A percentile compares a stretch with the other conserved stretches of the same genome.
Evolutionary conservation across 2,888 invertebrate genomes (phyloP).

Genomic region (Esperia sulphurella): DNA sequence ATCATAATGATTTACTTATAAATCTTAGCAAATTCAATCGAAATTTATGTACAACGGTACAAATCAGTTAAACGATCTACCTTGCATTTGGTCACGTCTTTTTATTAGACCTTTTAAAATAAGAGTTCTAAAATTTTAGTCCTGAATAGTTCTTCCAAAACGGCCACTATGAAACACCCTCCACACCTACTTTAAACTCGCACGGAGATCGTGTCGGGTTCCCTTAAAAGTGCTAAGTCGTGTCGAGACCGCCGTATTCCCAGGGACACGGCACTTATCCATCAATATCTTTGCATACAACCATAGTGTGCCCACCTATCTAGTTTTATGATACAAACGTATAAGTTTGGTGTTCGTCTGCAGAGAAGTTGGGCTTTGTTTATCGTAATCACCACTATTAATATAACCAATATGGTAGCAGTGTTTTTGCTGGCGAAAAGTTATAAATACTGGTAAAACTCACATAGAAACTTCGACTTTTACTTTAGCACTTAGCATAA

Average conservation of each 20-base stretch:
- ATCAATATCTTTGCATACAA: slow-evolving; percentile 78
- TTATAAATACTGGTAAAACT: no score
- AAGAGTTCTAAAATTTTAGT: slow-evolving; percentile 1
- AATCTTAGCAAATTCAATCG: no score
- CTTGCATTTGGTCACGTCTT: no score
- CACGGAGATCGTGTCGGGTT: slow-evolving; percentile 27
- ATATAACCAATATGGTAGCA: no score
- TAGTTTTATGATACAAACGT: slow-evolving; percentile 17
- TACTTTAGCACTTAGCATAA: no score
- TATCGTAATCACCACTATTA: no score
- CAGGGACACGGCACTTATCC: slow-evolving; percentile 66
- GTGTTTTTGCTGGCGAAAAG: no score
- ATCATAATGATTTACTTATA: no score
- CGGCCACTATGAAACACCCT: slow-evolving; percentile 37
- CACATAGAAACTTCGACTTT: no score
- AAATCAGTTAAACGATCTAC: no score
- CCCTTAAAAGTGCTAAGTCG: slow-evolving; percentile 76
- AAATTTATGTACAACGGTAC: no score
- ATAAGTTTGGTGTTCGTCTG: slow-evolving; percentile 10
- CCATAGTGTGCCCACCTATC: slow-evolving; percentile 12
- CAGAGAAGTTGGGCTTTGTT: neutral
- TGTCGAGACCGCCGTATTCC: slow-evolving; percentile 72
- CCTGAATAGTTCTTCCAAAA: slow-evolving; percentile 7
- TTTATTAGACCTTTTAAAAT: neutral
- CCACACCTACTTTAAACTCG: slow-evolving; percentile 48